phyloP scores from a whole-genome alignment of 2,888 invertebrate species.

The Epicampocera succincta region DNA sequence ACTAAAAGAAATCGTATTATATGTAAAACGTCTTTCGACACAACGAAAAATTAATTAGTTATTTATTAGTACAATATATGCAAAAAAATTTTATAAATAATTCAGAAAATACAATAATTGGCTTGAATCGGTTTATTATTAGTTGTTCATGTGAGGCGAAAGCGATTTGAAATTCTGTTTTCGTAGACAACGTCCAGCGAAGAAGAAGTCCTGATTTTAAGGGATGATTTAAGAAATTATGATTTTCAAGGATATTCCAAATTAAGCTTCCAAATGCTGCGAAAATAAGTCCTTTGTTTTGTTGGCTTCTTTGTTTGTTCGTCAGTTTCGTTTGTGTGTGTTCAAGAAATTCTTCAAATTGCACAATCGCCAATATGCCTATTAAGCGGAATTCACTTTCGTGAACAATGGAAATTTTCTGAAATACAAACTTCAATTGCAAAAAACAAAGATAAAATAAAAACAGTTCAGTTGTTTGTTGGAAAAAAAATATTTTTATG shows the following conservation, averaged over 20 bases:
- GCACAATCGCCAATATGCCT: slow-evolving; percentile 22
- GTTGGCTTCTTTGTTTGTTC: slow-evolving; percentile 26
- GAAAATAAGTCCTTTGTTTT: slow-evolving; percentile 39
- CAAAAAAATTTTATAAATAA: no score
- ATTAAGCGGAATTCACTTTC: slow-evolving; percentile 43
- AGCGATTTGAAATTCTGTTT: no score
- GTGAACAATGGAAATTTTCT: slow-evolving; percentile 58
- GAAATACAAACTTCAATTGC: slow-evolving; percentile 43
- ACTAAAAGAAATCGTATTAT: no score
- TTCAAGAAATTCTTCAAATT: slow-evolving; percentile 26
- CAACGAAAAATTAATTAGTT: no score
- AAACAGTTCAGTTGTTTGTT: slow-evolving; percentile 6
- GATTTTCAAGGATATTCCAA: slow-evolving; percentile 31
- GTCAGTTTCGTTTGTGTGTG: no score
- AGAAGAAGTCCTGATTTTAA: not conserved
- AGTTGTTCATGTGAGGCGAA: no score
- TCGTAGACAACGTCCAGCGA: no score
- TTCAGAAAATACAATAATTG: no score
- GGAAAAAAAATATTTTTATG: slow-evolving; percentile 17
- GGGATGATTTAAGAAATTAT: not conserved
- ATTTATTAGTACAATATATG: no score
- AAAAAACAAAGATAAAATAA: slow-evolving; percentile 16
- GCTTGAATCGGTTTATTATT: no score
- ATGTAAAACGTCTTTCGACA: no score
- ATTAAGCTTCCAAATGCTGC: not conserved